Percentiles rank a stretch among this genome's conserved stretches.
These are phyloP conservation scores for Rhinichthys osculus DNA, from an alignment of 2,797 vertebrate genomes.

Conservation along the genomic window DNA sequence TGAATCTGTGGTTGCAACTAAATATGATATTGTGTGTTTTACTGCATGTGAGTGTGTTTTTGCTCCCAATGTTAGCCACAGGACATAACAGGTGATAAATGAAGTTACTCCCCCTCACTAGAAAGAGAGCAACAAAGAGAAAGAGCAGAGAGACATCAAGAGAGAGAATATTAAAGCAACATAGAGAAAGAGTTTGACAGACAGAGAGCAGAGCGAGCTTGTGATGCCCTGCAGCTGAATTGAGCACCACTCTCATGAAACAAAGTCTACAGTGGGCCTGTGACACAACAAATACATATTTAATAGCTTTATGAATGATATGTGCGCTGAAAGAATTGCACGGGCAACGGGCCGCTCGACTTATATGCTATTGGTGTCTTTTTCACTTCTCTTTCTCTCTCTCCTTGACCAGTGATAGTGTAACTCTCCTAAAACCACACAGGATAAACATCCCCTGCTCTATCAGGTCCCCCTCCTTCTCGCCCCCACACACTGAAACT, in stretches of 20 bases:
- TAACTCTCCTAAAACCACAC: conserved; percentile 38
- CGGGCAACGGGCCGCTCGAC: conserved; percentile 58
- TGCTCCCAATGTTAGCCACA: conserved; percentile 77
- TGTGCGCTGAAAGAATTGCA: conserved; percentile 42
- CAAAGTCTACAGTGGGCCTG: conserved; percentile 62
- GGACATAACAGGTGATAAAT: conserved; percentile 83
- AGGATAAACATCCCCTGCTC: conserved; percentile 57
- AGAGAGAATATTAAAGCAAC: conserved; percentile 42
- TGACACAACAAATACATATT: conserved; percentile 58
- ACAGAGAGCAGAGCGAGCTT: conserved; percentile 56
- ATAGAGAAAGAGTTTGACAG: conserved; percentile 51
- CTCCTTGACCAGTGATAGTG: background rate
- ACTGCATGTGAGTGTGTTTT: conserved; percentile 21
- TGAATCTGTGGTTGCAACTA: conserved; percentile 1
- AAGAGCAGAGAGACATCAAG: conserved; percentile 47
- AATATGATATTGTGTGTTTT: background rate
- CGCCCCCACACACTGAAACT: conserved; percentile 73
- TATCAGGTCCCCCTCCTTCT: conserved; percentile 66
- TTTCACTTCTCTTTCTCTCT: conserved; percentile 1
- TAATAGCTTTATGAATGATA: conserved; percentile 56
- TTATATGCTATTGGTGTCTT: conserved; percentile 9
- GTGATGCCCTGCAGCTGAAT: conserved; percentile 65
- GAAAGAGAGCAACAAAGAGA: conserved; percentile 61
- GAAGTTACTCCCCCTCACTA: conserved; percentile 75
- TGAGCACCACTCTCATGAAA: conserved; percentile 56